A percentile compares a stretch with the other conserved stretches of the same genome.
phyloP scores from a whole-genome alignment of 2,888 invertebrate genomes.

The Tipula unca region DNA sequence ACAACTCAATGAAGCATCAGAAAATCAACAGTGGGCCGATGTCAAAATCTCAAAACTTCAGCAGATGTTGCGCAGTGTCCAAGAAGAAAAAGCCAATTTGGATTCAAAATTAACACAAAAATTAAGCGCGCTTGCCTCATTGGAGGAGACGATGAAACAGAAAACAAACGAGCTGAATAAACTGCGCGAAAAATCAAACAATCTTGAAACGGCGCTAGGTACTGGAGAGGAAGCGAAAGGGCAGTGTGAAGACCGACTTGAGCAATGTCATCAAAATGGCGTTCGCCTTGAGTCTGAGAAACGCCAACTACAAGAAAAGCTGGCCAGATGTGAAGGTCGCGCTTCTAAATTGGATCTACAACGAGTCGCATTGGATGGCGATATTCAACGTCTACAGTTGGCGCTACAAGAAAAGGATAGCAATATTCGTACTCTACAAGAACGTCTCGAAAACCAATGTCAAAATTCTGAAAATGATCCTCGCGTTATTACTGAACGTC shows the following conservation, averaged over 20 bases:
- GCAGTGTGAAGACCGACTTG: constrained; percentile 72
- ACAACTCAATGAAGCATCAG: constrained; percentile 70
- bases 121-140: constrained; percentile 56
- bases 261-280: constrained; percentile 62
- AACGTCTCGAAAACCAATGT: constrained; percentile 70
- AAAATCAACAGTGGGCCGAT: constrained; percentile 69
- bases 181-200: constrained; percentile 63
- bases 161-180: constrained; percentile 65
- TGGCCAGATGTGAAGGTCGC: constrained; percentile 72
- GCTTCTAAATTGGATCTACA: constrained; percentile 79
- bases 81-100: constrained; percentile 68
- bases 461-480: constrained; percentile 81
- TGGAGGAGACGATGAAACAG: constrained; percentile 59
- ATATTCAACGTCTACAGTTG: constrained; percentile 78
- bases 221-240: constrained; percentile 64
- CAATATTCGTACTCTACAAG: constrained; percentile 70
- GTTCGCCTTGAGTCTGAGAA: constrained; percentile 73
- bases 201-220: constrained; percentile 59
- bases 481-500: constrained; percentile 68
- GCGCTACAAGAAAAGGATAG: constrained; percentile 79
- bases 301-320: constrained; percentile 66
- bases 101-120: constrained; percentile 67
- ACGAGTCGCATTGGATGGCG: constrained; percentile 80
- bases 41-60: constrained; percentile 60
- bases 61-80: constrained; percentile 53